These are phyloP conservation scores for Plotosus lineatus DNA, from an alignment of 2,113 vertebrate genomes.

Conservation along the genomic window DNA sequence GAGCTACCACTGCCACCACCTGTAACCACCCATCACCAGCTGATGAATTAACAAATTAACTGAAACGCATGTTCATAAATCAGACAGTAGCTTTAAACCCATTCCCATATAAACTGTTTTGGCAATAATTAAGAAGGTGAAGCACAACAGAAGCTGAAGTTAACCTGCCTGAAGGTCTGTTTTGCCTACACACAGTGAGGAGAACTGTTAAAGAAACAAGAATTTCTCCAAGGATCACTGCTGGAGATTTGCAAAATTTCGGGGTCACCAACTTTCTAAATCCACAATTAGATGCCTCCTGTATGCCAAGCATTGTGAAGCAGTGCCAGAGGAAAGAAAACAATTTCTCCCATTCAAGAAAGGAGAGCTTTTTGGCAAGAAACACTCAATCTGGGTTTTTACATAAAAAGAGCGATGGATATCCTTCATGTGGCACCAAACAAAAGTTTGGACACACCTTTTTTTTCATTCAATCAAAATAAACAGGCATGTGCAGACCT, in stretches of 20 bases:
- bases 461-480: too few relatives aligned
- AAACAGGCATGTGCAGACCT: too few relatives aligned
- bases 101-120: neutral
- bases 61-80: neutral
- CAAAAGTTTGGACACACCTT: too few relatives aligned
- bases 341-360: neutral
- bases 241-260: constrained; percentile 3
- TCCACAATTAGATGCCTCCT: neutral
- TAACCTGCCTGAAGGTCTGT: neutral
- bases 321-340: neutral
- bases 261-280: neutral
- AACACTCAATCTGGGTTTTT: neutral
- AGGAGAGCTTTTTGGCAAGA: neutral
- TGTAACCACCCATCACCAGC: too few relatives aligned
- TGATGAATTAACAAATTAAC: neutral
- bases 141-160: neutral
- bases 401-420: neutral
- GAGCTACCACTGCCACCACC: too few relatives aligned
- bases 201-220: neutral
- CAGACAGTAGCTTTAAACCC: neutral
- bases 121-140: neutral
- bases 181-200: neutral
- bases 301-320: neutral
- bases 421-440: too few relatives aligned
- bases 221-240: neutral